Base-by-base conservation (phyloP, 2,888 invertebrate genomes). In the Idaea aversata region DNA sequence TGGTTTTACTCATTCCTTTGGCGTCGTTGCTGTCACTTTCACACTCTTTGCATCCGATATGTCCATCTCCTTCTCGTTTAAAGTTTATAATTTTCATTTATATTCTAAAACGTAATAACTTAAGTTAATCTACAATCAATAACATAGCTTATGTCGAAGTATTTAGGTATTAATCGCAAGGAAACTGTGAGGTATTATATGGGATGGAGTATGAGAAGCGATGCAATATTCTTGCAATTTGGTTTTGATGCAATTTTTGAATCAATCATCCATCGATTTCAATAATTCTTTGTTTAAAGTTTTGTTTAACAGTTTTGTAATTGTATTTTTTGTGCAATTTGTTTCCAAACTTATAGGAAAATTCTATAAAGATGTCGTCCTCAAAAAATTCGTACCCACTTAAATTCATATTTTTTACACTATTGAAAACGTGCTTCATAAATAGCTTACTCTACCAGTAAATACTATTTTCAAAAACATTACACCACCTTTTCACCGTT, bases 1-100 rank as follows among this genome's bases (percentile, higher is more conserved):
- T 85, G 88, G 92, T 90, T 85, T 93, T 88, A 88, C 88, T 78
- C 76, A 80, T 80, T 79, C 76, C 78, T 67, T 65, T 81, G 87
- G 88, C 87, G 87, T 77, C 85, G 73, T 83, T 74, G 70, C 81
- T 62, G 61, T 90, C 90, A 70, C 87, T 82, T 77, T 90, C 81
- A 66, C 77, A 78, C 86, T 70, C 67, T 67, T 62, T 57, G 5
- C 16, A 60, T 67, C 64, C 16, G 15, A 38, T 81, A 79, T 77
- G 13, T 25, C 66, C 66, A 65, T 89, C 87, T 75, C 81, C 70
- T 68, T 87, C 79, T 47, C 47, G 47, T 47, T 47, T 47, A 73
- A 77, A 79, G 82, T 80, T 86, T 81, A 76, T 79, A 79, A 77
- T 77, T 66, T 71, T 65, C 57, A 57, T 65, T 47, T 36, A 7